Evolutionary conservation across 64 coral and sea anemone species (phyloP).

Genomic region (Acropora yongei): DNA sequence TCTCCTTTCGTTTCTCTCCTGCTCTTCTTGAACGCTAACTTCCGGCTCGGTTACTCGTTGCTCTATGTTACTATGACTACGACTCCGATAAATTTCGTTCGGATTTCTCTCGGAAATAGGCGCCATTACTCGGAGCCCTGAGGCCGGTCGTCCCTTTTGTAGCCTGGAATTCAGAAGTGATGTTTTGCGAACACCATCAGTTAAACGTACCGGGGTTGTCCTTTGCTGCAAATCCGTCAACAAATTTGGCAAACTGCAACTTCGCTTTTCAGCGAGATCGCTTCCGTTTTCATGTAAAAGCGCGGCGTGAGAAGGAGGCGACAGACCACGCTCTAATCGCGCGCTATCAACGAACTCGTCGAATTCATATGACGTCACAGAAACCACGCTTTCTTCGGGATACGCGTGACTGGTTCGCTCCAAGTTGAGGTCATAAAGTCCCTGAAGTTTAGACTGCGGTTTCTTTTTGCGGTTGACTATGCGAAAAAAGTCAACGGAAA

Average conservation of each 20-base stretch:
- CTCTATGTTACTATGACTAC: background rate
- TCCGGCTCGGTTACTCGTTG: background rate
- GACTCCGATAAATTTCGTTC: background rate
- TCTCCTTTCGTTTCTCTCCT: background rate
- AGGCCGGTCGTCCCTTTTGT: background rate
- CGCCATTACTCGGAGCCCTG: background rate
- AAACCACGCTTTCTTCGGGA: constrained; percentile 58
- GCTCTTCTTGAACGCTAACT: background rate
- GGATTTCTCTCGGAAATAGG: background rate
- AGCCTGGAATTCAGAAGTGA: background rate
- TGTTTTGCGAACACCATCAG: background rate
- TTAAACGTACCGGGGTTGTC: background rate
- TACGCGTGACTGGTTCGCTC: constrained; percentile 51
- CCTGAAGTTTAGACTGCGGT: background rate
- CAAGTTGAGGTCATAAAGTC: constrained; percentile 15
- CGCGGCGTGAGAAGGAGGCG: background rate
- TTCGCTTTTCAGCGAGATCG: background rate
- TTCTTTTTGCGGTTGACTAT: constrained; percentile 33
- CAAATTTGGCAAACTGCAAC: constrained; percentile 53
- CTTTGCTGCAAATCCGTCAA: background rate
- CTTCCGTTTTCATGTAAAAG: background rate
- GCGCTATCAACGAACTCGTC: constrained; percentile 53
- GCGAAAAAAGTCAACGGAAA: background rate
- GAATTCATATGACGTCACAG: constrained; percentile 59
- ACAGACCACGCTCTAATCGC: constrained; percentile 17